Conservation (phyloP, 2,888 invertebrate species). For the Pollenia amentaria region DNA sequence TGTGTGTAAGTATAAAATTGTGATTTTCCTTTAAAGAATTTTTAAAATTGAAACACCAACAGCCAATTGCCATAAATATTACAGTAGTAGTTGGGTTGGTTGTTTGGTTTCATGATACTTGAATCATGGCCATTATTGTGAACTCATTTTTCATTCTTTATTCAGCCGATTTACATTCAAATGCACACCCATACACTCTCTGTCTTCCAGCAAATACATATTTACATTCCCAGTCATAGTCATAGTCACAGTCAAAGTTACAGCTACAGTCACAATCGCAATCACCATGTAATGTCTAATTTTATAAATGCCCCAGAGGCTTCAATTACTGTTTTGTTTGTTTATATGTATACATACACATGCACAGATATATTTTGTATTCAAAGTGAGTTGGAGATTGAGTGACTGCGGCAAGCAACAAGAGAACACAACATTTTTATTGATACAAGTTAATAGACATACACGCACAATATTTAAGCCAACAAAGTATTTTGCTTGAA, state of each 20-base stretch:
- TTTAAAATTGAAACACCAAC: conserved; percentile 65
- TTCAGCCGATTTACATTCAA: neutral
- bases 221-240: neutral
- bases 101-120: conserved; percentile 40
- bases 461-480: neutral
- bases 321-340: conserved; percentile 23
- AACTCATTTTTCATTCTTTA: conserved; percentile 19
- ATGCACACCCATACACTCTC: neutral
- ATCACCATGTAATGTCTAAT: conserved; percentile 65
- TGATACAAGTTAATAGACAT: neutral
- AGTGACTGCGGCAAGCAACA: neutral
- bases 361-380: neutral
- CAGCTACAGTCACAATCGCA: conserved; percentile 28
- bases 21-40: conserved; percentile 70
- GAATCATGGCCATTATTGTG: conserved; percentile 59
- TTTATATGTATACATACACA: neutral
- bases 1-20: conserved; percentile 28
- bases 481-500: neutral
- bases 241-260: conserved; percentile 16
- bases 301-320: conserved; percentile 65
- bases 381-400: neutral
- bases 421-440: conserved; percentile 14
- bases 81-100: conserved; percentile 20
- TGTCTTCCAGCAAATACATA: neutral
- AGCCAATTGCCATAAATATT: conserved; percentile 72